Conservation (phyloP, 2,797 vertebrate species). For the Oceanodroma leucorhoa region DNA sequence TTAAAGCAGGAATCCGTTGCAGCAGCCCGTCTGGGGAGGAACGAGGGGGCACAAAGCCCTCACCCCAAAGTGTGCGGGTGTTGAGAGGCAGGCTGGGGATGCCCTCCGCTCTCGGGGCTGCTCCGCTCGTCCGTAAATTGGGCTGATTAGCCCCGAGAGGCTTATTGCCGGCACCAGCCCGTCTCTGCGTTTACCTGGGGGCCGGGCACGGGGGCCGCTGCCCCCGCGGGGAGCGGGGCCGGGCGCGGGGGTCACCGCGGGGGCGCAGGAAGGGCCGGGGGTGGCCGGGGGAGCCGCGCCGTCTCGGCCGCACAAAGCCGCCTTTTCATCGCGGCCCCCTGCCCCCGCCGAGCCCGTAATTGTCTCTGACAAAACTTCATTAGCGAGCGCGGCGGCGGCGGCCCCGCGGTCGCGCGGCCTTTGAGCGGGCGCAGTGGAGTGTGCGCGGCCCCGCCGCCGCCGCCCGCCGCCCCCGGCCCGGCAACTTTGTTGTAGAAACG, state of each 20-base stretch:
- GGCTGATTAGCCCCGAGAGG: background rate
- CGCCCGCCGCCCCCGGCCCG: slow-evolving; percentile 79
- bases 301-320: slow-evolving; percentile 82
- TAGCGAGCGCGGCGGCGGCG: slow-evolving; percentile 83
- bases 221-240: background rate
- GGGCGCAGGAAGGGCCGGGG: slow-evolving; percentile 77
- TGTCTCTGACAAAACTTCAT: slow-evolving; percentile 91
- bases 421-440: slow-evolving; percentile 90
- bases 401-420: slow-evolving; percentile 82
- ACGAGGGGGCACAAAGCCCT: background rate
- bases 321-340: slow-evolving; percentile 81
- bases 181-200: background rate
- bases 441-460: slow-evolving; percentile 80
- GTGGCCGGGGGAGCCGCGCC: slow-evolving; percentile 69
- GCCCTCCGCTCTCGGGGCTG: background rate
- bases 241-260: slow-evolving; percentile 72
- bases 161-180: background rate
- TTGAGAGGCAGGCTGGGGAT: background rate
- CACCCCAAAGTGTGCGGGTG: accelerated
- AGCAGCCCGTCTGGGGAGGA: background rate
- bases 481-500: slow-evolving; percentile 80
- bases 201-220: background rate
- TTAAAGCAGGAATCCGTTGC: background rate
- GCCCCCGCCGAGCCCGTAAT: slow-evolving; percentile 81
- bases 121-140: accelerated